phyloP scores from a whole-genome alignment of 2,113 vertebrate species.

The Anarrhichthys ocellatus region DNA sequence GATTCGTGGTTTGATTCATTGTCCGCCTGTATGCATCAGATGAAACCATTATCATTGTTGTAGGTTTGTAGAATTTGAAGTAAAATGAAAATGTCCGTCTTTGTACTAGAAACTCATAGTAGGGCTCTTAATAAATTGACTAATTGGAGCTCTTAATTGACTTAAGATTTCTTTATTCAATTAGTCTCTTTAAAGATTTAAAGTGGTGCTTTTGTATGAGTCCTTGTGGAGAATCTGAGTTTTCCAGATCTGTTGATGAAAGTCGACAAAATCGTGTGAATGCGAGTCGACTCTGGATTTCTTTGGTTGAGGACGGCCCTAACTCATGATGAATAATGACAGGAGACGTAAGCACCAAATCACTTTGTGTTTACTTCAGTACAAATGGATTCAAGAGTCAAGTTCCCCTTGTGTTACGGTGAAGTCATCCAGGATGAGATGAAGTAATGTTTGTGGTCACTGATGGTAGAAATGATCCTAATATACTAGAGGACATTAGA shows the following conservation, averaged over 20 bases:
- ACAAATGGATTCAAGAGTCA: background rate
- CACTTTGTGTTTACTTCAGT: background rate
- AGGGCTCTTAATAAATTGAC: background rate
- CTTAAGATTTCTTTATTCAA: background rate
- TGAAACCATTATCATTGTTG: background rate
- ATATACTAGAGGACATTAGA: background rate
- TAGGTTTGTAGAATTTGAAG: constrained; percentile 7
- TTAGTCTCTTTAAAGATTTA: background rate
- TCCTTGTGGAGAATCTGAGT: too few relatives aligned
- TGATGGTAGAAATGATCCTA: too few relatives aligned
- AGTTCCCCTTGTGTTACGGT: background rate
- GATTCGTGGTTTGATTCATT: background rate
- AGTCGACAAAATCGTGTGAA: too few relatives aligned
- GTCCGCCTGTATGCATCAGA: background rate
- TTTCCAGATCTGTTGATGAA: too few relatives aligned
- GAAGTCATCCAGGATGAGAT: background rate
- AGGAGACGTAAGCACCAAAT: background rate
- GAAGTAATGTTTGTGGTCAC: background rate
- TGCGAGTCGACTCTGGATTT: too few relatives aligned
- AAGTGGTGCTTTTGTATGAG: background rate
- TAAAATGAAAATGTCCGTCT: background rate
- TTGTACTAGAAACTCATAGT: background rate
- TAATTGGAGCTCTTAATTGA: background rate
- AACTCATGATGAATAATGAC: background rate
- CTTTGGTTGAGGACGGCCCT: too few relatives aligned